These are phyloP conservation scores for Mastomys natalensis DNA, from an alignment of 2,113 vertebrate genomes.

Conservation along the genomic window DNA sequence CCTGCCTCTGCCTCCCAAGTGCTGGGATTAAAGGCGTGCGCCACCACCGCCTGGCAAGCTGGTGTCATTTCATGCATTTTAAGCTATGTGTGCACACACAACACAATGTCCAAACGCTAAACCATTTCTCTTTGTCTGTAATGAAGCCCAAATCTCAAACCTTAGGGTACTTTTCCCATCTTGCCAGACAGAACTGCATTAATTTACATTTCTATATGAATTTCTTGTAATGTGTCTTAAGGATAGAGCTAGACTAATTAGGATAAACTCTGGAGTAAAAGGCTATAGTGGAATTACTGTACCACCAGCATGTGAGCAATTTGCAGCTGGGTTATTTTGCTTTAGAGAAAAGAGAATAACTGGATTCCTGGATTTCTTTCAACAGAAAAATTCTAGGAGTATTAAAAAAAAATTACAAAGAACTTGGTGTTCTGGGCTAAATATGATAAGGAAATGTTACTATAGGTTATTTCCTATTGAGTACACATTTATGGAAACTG, in stretches of 20 bases:
- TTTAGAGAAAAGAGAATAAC: conserved; percentile 1
- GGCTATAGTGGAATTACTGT: neutral
- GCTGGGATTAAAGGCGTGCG: too few relatives aligned
- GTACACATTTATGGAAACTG: neutral
- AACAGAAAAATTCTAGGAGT: neutral
- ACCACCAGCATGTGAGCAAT: neutral
- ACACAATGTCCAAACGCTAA: neutral
- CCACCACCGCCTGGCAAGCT: too few relatives aligned
- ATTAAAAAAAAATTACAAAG: conserved; percentile 47
- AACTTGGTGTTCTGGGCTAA: neutral
- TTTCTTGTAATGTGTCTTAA: neutral
- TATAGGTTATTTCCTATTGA: conserved; percentile 5
- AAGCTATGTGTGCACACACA: neutral
- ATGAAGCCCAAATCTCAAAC: neutral
- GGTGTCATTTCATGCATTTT: neutral
- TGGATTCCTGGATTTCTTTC: neutral
- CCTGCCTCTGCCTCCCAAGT: too few relatives aligned
- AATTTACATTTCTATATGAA: neutral
- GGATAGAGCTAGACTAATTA: neutral
- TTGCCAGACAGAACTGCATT: neutral
- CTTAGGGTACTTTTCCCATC: neutral
- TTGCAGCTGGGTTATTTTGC: neutral
- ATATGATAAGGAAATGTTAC: neutral
- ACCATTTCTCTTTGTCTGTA: neutral
- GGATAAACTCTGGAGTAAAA: neutral